These are phyloP conservation scores for Cryptocephalus primarius DNA, from an alignment of 2,888 invertebrate genomes.

Conservation along the genomic window DNA sequence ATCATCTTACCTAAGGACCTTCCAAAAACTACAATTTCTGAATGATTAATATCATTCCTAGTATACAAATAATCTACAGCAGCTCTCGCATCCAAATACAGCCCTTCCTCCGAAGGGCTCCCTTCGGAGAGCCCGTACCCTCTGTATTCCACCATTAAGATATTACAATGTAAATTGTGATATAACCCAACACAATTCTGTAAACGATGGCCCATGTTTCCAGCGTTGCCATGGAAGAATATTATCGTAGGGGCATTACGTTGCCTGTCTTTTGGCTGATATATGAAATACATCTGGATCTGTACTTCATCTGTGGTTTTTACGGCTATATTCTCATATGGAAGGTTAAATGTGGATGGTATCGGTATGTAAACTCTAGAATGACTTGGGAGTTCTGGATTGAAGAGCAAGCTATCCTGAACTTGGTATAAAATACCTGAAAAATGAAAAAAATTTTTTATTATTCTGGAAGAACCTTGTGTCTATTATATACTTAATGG, in stretches of 20 bases:
- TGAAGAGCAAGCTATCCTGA: conserved; percentile 78
- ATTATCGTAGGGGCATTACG: conserved; percentile 71
- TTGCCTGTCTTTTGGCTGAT: conserved; percentile 56
- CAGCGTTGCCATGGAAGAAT: conserved; percentile 94
- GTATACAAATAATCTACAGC: conserved; percentile 75
- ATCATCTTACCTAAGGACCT: conserved; percentile 57
- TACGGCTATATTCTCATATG: conserved; percentile 73
- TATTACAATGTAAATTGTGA: conserved; percentile 70
- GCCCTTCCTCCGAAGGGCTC: conserved; percentile 72
- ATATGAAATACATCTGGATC: conserved; percentile 72
- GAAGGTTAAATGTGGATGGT: conserved; percentile 75
- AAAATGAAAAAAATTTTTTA: conserved; percentile 19
- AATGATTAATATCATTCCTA: conserved; percentile 72
- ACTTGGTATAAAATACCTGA: conserved; percentile 73
- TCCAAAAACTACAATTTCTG: conserved; percentile 82
- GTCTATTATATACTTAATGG: too few species aligned
- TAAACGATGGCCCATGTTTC: conserved; percentile 77
- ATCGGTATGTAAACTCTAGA: conserved; percentile 80
- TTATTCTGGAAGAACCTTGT: neutral
- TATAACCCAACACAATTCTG: conserved; percentile 82
- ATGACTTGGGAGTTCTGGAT: conserved; percentile 82
- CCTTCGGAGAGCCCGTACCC: conserved; percentile 92
- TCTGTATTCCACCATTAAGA: conserved; percentile 88
- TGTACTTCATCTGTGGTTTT: conserved; percentile 66
- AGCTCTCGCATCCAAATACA: conserved; percentile 79